phyloP scores from a whole-genome alignment of 1,140 invertebrate species.

The Fopius arisanus region DNA sequence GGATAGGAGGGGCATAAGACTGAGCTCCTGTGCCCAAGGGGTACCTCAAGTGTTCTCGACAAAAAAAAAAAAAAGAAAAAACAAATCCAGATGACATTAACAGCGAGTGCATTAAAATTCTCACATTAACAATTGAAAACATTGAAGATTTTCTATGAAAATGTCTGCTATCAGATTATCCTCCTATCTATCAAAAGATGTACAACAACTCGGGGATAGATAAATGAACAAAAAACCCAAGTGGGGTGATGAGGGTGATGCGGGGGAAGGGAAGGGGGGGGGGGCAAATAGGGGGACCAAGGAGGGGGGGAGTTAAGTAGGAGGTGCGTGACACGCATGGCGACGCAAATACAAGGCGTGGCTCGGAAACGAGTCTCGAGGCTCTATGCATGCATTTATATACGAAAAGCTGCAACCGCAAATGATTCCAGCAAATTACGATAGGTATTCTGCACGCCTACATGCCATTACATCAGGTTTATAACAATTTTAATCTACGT shows the following conservation, averaged over 20 bases:
- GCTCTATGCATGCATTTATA: conserved; percentile 27
- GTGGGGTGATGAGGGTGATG: too few relatives aligned
- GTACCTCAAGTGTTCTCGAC: not conserved
- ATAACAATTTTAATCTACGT: conserved; percentile 13
- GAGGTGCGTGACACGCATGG: conserved; percentile 62
- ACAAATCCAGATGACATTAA: not conserved
- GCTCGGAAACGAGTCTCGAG: conserved; percentile 50
- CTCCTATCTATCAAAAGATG: conserved; percentile 10
- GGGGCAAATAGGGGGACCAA: conserved; percentile 21
- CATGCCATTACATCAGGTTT: conserved; percentile 13
- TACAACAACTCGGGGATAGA: conserved; percentile 6
- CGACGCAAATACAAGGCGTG: conserved; percentile 61
- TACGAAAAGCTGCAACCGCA: conserved; percentile 18
- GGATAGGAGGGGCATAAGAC: not conserved
- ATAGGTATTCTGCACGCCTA: conserved; percentile 20
- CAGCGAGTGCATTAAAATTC: not conserved
- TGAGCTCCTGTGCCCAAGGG: not conserved
- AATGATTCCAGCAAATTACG: conserved; percentile 23
- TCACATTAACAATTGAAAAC: not conserved
- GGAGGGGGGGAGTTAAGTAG: conserved; percentile 52
- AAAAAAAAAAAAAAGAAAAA: not conserved
- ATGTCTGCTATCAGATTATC: not conserved
- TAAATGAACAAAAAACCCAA: conserved; percentile 15
- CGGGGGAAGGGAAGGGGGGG: conserved; percentile 1
- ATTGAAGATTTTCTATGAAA: not conserved